Base-by-base conservation (phyloP, 2,797 vertebrate species). In the Phalloptychus januarius region DNA sequence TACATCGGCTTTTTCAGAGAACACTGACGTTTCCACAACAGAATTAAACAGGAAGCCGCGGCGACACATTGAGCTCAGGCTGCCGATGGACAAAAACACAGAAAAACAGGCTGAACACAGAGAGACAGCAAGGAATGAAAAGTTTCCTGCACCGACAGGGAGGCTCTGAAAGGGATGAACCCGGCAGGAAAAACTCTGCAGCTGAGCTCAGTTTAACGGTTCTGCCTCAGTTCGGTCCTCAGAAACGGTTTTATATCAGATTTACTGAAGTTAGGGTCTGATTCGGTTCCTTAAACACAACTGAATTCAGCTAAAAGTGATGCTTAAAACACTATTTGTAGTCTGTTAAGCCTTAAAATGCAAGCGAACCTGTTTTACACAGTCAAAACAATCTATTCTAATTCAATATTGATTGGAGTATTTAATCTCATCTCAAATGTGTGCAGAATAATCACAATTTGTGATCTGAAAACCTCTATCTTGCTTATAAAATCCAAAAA, bases 11-110 rank as follows among this genome's bases (percentile, higher is more conserved):
- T 91, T 93, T 94, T 93, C 92, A 92, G 91, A 94, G 92, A 95
- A 94, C 95, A 94, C 93, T 91, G 94, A 94, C 94, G 94, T 94
- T 94, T 95, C 92, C 95, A 94, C 93, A 93, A 90, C 93, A 95
- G 91, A 94, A 93, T 95, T 92, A 94, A 94, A 95, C 95, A 95
- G 95, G 95, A 96, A 96, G 92, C 94, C 83, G 83, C 87, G 82
- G 89, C 86, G 80, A 79, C 88, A 89, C 82, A 86, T 87, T 84
- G 8, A 87, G 87, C 87, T 90, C 58, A 36, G 58, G 58, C 58
- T 63, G 87, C 84, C 89, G 56, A 81, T 84, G 87, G 91, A 90
- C 88, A 88, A 73, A 87, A 77, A 76, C 67, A 65, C 23, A 25
- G 20, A 40, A 40, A 25, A 40, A 65, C 61, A 65, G 61, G 61